These are phyloP conservation scores for Cylindroiulus punctatus DNA, from an alignment of 2,888 invertebrate species.

Conservation along the genomic window DNA sequence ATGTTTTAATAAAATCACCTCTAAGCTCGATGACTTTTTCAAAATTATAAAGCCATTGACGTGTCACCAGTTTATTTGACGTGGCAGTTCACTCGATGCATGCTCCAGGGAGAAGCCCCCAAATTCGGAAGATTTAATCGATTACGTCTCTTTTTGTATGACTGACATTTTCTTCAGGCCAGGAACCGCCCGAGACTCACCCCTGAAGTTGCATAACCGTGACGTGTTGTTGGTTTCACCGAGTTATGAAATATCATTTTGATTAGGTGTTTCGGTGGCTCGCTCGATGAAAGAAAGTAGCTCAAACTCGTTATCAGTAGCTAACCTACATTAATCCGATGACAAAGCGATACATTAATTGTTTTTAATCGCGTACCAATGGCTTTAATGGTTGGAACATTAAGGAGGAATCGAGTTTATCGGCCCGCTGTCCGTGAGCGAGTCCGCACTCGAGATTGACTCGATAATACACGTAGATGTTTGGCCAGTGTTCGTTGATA, in stretches of 20 bases:
- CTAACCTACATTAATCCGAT: neutral
- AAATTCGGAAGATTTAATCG: neutral
- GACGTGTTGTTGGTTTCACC: neutral
- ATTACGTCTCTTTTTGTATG: neutral
- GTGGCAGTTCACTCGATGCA: too few species aligned
- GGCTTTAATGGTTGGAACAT: neutral
- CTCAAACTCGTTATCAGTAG: neutral
- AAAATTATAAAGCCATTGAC: too few species aligned
- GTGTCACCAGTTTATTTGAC: too few species aligned
- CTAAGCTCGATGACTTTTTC: too few species aligned
- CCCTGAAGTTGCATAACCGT: neutral
- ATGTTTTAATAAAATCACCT: too few species aligned
- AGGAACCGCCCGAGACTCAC: neutral
- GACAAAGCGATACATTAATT: conserved; percentile 1
- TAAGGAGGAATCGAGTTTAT: neutral
- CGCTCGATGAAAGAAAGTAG: neutral
- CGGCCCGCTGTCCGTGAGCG: neutral
- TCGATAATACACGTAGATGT: neutral
- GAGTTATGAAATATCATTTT: neutral
- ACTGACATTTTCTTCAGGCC: neutral
- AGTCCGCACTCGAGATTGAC: neutral
- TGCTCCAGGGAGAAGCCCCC: too few species aligned
- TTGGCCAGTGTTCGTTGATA: conserved; percentile 1
- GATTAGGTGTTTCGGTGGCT: neutral
- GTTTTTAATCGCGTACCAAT: neutral